These are phyloP conservation scores for Andrena haemorrhoa DNA, from an alignment of 2,888 invertebrate species.

Conservation along the genomic window DNA sequence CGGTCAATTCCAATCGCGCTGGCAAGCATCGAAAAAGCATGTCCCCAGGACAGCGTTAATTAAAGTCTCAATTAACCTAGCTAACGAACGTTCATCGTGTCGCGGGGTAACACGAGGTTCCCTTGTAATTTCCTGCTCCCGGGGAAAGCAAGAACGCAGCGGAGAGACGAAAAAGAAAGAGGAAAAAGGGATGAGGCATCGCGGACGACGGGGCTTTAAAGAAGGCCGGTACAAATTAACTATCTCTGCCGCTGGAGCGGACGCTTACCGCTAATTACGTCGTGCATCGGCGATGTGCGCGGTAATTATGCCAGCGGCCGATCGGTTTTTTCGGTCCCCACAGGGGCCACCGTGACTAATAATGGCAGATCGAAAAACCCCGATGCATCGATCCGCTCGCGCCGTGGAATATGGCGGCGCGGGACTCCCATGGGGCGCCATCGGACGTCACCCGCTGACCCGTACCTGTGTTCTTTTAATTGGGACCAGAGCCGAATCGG, in stretches of 20 bases:
- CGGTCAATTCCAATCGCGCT: background rate
- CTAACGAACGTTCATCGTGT: background rate
- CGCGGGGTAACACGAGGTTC: slow-evolving; percentile 11
- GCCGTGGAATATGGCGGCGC: slow-evolving; percentile 66
- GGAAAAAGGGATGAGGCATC: background rate
- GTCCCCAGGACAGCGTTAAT: slow-evolving; percentile 27
- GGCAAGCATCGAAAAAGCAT: background rate
- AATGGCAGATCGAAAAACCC: slow-evolving; percentile 71
- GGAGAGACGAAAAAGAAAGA: background rate
- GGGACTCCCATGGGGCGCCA: slow-evolving; percentile 69
- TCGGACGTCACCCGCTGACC: slow-evolving; percentile 79
- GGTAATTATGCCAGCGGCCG: slow-evolving; percentile 59
- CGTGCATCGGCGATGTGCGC: slow-evolving; percentile 48
- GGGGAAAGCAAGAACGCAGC: background rate
- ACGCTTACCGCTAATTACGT: slow-evolving; percentile 66
- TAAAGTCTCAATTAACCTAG: slow-evolving; percentile 55
- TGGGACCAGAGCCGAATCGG: slow-evolving; percentile 81
- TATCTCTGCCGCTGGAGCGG: slow-evolving; percentile 51
- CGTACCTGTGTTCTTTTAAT: slow-evolving; percentile 83
- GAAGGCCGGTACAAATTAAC: slow-evolving; percentile 63
- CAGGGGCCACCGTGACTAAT: slow-evolving; percentile 70
- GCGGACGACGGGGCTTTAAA: slow-evolving; percentile 35
- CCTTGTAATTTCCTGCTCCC: slow-evolving; percentile 35
- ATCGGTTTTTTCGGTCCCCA: slow-evolving; percentile 31
- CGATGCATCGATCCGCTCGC: slow-evolving; percentile 68